A percentile compares a stretch with the other conserved stretches of the same genome.
Evolutionary conservation across 1,140 invertebrate genomes (phyloP).

Genomic region (Spodoptera litura): DNA sequence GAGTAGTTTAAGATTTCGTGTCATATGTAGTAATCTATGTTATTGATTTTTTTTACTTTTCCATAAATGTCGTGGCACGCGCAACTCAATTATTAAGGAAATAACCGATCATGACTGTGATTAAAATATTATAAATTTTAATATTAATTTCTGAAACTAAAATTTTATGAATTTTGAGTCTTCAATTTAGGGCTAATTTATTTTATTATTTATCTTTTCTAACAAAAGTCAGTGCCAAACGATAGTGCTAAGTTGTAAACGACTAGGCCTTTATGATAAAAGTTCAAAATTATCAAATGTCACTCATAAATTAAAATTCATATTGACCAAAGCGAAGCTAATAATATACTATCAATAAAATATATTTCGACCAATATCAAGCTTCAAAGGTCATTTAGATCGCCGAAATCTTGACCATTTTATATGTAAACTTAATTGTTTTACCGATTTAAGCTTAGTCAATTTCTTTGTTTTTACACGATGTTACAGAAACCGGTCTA

Average conservation of each 20-base stretch:
- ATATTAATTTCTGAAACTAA: slow-evolving; percentile 71
- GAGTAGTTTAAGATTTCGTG: slow-evolving; percentile 84
- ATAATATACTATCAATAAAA: slow-evolving; percentile 38
- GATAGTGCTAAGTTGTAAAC: slow-evolving; percentile 82
- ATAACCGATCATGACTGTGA: slow-evolving; percentile 79
- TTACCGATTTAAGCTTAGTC: slow-evolving; percentile 85
- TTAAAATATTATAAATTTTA: slow-evolving; percentile 76
- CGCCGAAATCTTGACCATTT: slow-evolving; percentile 86
- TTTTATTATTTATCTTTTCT: slow-evolving; percentile 74
- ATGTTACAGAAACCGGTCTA: slow-evolving; percentile 75
- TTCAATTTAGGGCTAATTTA: slow-evolving; percentile 70
- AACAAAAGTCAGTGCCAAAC: slow-evolving; percentile 84
- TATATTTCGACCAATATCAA: slow-evolving; percentile 54
- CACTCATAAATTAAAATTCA: slow-evolving; percentile 59
- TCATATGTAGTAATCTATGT: slow-evolving; percentile 81
- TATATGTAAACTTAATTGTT: slow-evolving; percentile 80
- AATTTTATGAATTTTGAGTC: slow-evolving; percentile 65
- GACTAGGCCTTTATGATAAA: slow-evolving; percentile 73
- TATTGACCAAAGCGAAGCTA: slow-evolving; percentile 66
- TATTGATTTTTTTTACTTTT: slow-evolving; percentile 71
- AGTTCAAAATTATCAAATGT: slow-evolving; percentile 69
- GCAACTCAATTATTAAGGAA: slow-evolving; percentile 67
- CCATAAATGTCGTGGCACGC: slow-evolving; percentile 77
- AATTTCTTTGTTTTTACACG: slow-evolving; percentile 83
- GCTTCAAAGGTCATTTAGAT: slow-evolving; percentile 80